Percentiles rank a stretch among this genome's conserved stretches.
Conservation (phyloP, 2,797 vertebrate species). For the Eremophila alpestris region DNA sequence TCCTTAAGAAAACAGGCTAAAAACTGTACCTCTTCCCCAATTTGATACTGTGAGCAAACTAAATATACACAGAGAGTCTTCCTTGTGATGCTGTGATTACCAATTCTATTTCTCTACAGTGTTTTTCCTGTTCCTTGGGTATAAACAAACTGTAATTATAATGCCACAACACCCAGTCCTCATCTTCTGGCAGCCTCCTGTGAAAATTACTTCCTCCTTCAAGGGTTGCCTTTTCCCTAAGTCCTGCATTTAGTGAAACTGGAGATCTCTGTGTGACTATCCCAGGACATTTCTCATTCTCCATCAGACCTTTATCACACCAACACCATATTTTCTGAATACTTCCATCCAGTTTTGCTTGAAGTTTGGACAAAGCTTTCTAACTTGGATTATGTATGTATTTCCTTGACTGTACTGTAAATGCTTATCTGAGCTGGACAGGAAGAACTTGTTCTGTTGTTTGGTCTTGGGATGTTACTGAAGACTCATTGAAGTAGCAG, state of each 20-base stretch:
- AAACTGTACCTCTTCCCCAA: neutral
- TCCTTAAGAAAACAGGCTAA: neutral
- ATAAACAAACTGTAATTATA: neutral
- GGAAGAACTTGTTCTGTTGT: neutral
- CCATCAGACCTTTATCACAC: neutral
- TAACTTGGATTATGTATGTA: neutral
- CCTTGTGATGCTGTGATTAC: neutral
- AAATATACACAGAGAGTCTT: neutral
- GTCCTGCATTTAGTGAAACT: neutral
- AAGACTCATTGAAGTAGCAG: neutral
- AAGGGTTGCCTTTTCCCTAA: neutral
- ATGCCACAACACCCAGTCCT: neutral
- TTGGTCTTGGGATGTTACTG: neutral
- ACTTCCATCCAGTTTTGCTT: neutral
- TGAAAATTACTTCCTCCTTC: neutral
- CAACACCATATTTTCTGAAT: neutral
- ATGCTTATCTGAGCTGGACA: neutral
- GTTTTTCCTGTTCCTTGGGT: neutral
- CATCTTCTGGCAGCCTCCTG: neutral
- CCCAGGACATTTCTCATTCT: neutral
- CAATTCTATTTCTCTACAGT: neutral
- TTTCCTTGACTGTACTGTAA: neutral
- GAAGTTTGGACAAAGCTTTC: neutral
- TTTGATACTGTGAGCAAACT: neutral
- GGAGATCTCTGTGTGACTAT: neutral